These are phyloP conservation scores for Drosophila littoralis DNA, from an alignment of 1,140 invertebrate species.

Conservation along the genomic window DNA sequence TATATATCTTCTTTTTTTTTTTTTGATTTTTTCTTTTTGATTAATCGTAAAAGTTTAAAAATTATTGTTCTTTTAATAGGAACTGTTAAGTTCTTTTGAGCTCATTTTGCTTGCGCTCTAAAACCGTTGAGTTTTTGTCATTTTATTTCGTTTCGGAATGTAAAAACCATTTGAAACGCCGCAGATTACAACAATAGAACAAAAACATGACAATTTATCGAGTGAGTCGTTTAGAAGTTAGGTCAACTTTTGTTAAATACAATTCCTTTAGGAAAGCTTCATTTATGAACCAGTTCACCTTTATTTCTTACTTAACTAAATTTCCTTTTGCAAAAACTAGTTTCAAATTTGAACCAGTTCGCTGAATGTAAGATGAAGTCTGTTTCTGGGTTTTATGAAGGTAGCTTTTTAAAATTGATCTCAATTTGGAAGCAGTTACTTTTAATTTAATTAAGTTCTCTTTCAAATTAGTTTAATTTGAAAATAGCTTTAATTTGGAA, in stretches of 20 bases:
- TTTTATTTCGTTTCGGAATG: background rate
- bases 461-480: too few species aligned
- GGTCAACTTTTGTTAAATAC: too few species aligned
- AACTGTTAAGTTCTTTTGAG: constrained; percentile 60
- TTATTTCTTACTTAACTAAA: background rate
- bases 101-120: constrained; percentile 37
- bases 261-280: too few species aligned
- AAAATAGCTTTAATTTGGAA: background rate
- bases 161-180: constrained; percentile 23
- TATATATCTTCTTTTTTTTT: constrained; percentile 13
- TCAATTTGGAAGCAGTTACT: background rate
- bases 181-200: background rate
- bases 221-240: too few species aligned
- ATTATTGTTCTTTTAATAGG: constrained; percentile 78
- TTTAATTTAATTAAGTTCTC: too few species aligned
- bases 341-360: background rate
- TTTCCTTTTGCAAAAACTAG: too few species aligned
- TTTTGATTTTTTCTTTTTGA: constrained; percentile 24
- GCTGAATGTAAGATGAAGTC: background rate
- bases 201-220: too few species aligned
- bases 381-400: too few species aligned
- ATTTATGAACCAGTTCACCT: background rate
- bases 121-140: constrained; percentile 52
- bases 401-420: too few species aligned
- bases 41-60: constrained; percentile 63